phyloP scores from a whole-genome alignment of 2,113 vertebrate species.

The Telmatochromis sp. region DNA sequence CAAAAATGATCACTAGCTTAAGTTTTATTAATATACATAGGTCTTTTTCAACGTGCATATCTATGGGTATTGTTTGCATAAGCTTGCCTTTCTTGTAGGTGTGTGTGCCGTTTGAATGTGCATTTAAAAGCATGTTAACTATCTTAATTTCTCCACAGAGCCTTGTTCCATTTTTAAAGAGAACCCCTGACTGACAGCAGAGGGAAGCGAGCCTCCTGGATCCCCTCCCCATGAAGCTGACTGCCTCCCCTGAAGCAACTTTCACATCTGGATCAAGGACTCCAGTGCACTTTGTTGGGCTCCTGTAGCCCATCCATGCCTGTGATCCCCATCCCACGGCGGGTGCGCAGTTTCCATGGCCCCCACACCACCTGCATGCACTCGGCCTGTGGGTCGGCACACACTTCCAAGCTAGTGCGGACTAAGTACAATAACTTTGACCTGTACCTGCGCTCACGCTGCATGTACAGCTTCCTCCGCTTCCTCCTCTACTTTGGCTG shows the following conservation, averaged over 20 bases:
- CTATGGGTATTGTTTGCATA: neutral
- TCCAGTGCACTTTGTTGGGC: constrained; percentile 48
- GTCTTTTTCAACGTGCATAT: neutral
- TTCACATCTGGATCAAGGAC: constrained; percentile 28
- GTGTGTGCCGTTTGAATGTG: neutral
- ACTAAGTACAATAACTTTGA: constrained; percentile 97
- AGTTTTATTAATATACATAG: neutral
- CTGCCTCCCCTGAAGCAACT: neutral
- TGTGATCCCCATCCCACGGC: constrained; percentile 94
- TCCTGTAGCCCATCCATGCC: constrained; percentile 81
- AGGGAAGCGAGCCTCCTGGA: neutral
- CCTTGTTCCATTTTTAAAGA: neutral
- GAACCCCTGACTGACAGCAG: neutral
- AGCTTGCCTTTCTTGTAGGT: neutral
- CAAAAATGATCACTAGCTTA: neutral
- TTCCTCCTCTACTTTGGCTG: constrained; percentile 96
- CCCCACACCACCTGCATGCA: constrained; percentile 97
- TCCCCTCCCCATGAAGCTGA: constrained; percentile 22
- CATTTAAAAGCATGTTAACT: neutral
- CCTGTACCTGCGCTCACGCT: constrained; percentile 89
- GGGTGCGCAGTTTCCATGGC: constrained; percentile 95
- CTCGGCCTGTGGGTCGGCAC: constrained; percentile 86
- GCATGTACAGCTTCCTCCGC: constrained; percentile 92
- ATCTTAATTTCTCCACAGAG: neutral
- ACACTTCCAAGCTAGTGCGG: constrained; percentile 82